These are phyloP conservation scores for Reticulitermes lucifugus DNA, from an alignment of 2,888 invertebrate genomes.

Conservation along the genomic window DNA sequence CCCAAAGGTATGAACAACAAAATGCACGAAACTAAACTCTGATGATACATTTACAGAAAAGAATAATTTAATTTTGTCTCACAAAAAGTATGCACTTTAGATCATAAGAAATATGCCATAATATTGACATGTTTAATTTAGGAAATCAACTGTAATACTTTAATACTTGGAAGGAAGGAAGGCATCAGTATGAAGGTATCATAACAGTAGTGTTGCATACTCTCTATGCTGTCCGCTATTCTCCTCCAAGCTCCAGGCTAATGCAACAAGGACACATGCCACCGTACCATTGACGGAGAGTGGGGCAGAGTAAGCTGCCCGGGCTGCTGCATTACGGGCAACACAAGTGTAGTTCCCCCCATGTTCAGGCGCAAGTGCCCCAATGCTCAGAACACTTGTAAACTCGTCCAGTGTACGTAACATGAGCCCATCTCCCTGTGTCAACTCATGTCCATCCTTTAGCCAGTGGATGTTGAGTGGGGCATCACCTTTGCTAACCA, in stretches of 20 bases:
- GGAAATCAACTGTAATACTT: too few species aligned
- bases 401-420: slow-evolving; percentile 59
- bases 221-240: slow-evolving; percentile 16
- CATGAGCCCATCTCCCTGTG: slow-evolving; percentile 56
- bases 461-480: slow-evolving; percentile 64
- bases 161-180: neutral
- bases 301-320: slow-evolving; percentile 63
- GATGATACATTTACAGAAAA: too few species aligned
- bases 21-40: too few species aligned
- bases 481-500: slow-evolving; percentile 64
- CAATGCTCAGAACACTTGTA: slow-evolving; percentile 64
- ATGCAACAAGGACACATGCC: slow-evolving; percentile 15
- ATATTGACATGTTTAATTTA: too few species aligned
- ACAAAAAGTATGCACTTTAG: too few species aligned
- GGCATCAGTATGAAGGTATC: neutral
- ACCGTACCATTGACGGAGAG: slow-evolving; percentile 66
- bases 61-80: too few species aligned
- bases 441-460: slow-evolving; percentile 67
- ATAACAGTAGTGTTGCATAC: neutral
- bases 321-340: slow-evolving; percentile 65
- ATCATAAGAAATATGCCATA: too few species aligned
- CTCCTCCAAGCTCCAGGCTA: slow-evolving; percentile 25
- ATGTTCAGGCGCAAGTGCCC: slow-evolving; percentile 66
- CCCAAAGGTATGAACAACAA: too few species aligned
- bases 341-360: slow-evolving; percentile 68